phyloP scores from a whole-genome alignment of 2,888 invertebrate species.

The Limnephilus rhombicus region DNA sequence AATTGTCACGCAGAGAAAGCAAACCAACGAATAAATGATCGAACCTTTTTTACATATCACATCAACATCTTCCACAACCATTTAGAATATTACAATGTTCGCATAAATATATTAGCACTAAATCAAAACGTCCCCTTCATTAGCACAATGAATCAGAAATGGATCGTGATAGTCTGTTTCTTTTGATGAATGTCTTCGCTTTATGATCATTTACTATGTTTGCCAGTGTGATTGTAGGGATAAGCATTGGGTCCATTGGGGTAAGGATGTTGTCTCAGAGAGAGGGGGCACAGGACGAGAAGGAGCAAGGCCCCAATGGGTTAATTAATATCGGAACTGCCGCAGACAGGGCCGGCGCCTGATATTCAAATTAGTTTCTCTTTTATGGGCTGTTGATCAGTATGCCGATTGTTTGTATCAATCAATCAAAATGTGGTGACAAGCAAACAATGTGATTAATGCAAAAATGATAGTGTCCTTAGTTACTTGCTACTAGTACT shows the following conservation, averaged over 20 bases:
- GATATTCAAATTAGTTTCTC: background rate
- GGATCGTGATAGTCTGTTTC: background rate
- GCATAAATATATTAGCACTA: background rate
- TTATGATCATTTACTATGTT: background rate
- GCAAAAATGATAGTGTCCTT: background rate
- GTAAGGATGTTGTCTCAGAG: conserved; percentile 27
- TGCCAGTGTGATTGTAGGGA: background rate
- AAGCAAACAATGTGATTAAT: background rate
- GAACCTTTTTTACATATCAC: background rate
- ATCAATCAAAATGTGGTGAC: background rate
- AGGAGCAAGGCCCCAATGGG: conserved; percentile 5
- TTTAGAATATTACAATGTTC: background rate
- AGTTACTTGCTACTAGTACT: background rate
- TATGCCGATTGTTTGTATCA: background rate
- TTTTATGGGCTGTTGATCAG: background rate
- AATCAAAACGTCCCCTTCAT: background rate
- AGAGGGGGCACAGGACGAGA: background rate
- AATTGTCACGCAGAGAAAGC: background rate
- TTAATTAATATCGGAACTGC: conserved; percentile 40
- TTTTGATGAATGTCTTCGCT: background rate
- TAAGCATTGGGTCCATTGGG: background rate
- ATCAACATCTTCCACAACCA: background rate
- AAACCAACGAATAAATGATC: background rate
- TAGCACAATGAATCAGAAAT: too few relatives aligned
- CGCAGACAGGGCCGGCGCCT: conserved; percentile 36